Evolutionary conservation across 2,797 vertebrate genomes (phyloP), one percentile per base, ranked within the genome.

Genomic region (Oreonectes daqikongensis): DNA sequence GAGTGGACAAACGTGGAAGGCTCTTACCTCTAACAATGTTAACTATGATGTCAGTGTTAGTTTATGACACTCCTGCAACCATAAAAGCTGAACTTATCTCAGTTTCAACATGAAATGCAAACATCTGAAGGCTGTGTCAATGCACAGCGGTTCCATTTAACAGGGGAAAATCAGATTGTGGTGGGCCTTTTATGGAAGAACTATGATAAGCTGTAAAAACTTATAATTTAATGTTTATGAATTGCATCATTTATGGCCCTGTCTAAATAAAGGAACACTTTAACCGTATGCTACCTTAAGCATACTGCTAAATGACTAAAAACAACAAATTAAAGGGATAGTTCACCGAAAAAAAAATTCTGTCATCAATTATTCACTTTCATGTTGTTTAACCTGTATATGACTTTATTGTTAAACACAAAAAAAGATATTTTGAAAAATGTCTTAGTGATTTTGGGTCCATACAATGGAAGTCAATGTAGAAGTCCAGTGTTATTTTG

Each of bases 191-290:
- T 59, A 59, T 32, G 5, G 26, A 67, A 14, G 3, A 75, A 75
- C 63, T 68, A 35, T 35, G 60, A 53, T 65, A 53, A 73, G 60
- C 60, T 68, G 18, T 15, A 74, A 79, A 79, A 67, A 79, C 35
- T 61, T 38, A 44, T 32, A 11, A 30, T 38, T 60, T 42, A 48
- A 50, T 52, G 8, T 64, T 60, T 60, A 72, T 32, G 28, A 68
- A 75, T 20, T 61, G 59, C 30, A 35, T 75, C 38, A 68, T 57
- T 69, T 69, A 69, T 61, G 44, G 42, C 26, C 66, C 7, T 17
- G 14, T 61, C 10, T 24, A 38, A 69, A 69, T 40, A 18, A 44
- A 55, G 10, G 32, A 14, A 40, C 20, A 60, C 6, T 60, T 76
- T 5, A 76, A 50, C 53, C 28, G 18, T 46, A 30, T 59, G 24